Conservation (phyloP, 2,113 vertebrate genomes). For the Indicator maculatus region DNA sequence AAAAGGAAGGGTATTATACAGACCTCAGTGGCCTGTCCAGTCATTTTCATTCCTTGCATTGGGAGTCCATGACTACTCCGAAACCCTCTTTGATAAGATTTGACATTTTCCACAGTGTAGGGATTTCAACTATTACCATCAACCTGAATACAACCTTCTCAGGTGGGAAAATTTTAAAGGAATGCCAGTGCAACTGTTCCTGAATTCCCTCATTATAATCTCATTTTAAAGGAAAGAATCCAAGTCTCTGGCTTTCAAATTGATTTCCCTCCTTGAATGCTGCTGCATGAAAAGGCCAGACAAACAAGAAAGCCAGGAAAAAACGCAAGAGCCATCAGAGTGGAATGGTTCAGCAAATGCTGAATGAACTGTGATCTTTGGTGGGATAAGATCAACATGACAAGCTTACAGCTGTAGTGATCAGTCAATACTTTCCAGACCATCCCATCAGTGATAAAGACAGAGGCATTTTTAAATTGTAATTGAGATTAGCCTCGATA, state of each 20-base stretch:
- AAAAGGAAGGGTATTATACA: background rate
- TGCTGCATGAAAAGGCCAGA: background rate
- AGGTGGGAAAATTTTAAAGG: background rate
- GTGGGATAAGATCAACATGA: slow-evolving; percentile 1
- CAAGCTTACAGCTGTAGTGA: background rate
- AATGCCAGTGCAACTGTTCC: background rate
- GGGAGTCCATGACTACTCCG: background rate
- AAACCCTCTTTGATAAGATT: background rate
- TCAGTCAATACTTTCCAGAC: slow-evolving; percentile 7
- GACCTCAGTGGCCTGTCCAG: background rate
- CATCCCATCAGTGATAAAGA: background rate
- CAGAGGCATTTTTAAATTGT: slow-evolving; percentile 51
- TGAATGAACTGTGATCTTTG: slow-evolving; percentile 42
- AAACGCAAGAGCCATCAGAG: background rate
- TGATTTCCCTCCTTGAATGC: background rate
- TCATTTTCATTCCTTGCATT: background rate
- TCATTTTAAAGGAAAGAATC: background rate
- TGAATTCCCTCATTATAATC: background rate
- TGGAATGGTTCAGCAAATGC: background rate
- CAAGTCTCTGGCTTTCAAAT: background rate
- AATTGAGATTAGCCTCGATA: slow-evolving; percentile 49
- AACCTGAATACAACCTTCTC: background rate
- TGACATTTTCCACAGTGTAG: background rate
- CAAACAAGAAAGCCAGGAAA: background rate
- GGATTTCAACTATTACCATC: background rate